Conservation (phyloP, 2,113 vertebrate genomes). For the Scytalopus superciliaris region DNA sequence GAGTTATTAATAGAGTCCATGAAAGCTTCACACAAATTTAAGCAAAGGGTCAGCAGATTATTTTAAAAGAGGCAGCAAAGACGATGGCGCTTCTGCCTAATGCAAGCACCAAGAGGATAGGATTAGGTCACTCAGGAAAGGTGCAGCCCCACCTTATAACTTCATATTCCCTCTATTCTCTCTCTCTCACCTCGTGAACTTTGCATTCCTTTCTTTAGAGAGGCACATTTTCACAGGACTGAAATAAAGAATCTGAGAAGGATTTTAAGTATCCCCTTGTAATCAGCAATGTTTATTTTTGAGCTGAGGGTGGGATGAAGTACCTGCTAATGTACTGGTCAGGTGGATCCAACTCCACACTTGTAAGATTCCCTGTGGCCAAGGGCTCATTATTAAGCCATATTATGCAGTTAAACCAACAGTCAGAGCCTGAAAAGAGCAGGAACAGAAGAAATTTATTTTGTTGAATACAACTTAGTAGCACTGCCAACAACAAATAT, state of each 20-base stretch:
- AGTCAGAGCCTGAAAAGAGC: not conserved
- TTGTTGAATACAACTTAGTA: not conserved
- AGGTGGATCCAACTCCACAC: rapidly evolving
- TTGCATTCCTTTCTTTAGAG: not conserved
- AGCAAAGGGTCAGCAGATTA: not conserved
- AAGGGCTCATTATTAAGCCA: not conserved
- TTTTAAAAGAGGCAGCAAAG: not conserved
- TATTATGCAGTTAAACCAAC: not conserved
- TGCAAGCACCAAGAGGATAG: not conserved
- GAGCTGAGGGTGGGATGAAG: not conserved
- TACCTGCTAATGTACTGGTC: not conserved
- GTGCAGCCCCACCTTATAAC: not conserved
- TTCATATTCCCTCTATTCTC: not conserved
- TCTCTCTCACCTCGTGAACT: not conserved
- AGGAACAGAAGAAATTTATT: not conserved
- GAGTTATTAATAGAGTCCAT: not conserved
- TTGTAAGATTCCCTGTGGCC: not conserved
- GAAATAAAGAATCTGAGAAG: not conserved
- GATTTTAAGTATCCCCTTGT: not conserved
- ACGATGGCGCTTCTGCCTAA: not conserved
- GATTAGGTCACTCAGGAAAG: not conserved
- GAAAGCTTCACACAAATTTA: not conserved
- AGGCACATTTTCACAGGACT: not conserved
- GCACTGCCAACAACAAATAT: not conserved
- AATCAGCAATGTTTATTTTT: not conserved